Evolutionary conservation across 2,113 vertebrate genomes (phyloP).

Genomic region (Chloebia gouldiae): DNA sequence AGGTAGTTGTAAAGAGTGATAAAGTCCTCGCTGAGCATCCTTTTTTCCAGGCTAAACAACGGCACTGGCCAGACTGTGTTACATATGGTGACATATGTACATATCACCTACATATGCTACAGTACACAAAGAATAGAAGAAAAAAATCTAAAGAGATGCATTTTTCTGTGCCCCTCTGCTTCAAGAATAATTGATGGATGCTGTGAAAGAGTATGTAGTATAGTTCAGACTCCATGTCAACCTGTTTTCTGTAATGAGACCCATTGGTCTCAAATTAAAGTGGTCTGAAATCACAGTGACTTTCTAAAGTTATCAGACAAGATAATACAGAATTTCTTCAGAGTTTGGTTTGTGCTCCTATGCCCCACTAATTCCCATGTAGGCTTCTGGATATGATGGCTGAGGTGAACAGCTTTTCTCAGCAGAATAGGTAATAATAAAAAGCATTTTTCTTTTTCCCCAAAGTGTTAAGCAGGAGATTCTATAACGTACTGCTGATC

Average conservation of each 20-base stretch:
- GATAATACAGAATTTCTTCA: neutral
- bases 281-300: neutral
- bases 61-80: neutral
- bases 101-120: neutral
- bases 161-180: neutral
- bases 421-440: neutral
- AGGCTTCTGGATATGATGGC: neutral
- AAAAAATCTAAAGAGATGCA: neutral
- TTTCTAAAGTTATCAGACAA: neutral
- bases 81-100: accelerated
- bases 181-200: neutral
- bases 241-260: neutral
- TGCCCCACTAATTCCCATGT: neutral
- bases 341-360: neutral
- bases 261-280: neutral
- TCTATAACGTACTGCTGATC: neutral
- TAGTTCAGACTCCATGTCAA: neutral
- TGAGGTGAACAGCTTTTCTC: neutral
- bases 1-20: neutral
- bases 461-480: neutral
- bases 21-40: neutral
- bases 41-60: neutral
- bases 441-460: neutral
- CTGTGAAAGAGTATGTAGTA: neutral
- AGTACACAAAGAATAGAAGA: neutral